A percentile compares a stretch with the other conserved stretches of the same genome.
Conservation (phyloP, 2,113 vertebrate species). For the Acrocephalus kingi region DNA sequence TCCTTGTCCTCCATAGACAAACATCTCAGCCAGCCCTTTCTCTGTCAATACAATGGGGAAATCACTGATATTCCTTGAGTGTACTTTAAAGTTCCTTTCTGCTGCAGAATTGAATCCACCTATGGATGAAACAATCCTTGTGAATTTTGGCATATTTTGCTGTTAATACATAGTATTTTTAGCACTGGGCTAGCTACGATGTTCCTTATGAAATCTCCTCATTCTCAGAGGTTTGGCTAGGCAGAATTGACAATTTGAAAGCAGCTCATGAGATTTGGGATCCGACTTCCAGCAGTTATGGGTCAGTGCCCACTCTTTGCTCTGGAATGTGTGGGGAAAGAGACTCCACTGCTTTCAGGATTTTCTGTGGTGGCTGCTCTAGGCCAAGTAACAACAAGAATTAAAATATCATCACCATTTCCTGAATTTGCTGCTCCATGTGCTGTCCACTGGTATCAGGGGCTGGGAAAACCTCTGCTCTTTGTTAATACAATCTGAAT, state of each 20-base stretch:
- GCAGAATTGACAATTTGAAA: not conserved
- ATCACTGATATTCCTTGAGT: not conserved
- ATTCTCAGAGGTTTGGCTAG: not conserved
- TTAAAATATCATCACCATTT: not conserved
- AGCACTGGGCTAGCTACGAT: not conserved
- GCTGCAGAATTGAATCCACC: not conserved
- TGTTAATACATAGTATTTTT: not conserved
- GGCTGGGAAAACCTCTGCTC: not conserved
- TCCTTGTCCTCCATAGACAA: not conserved
- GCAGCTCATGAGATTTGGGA: not conserved
- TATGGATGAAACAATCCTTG: not conserved
- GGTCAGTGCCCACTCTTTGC: not conserved
- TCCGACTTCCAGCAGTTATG: not conserved
- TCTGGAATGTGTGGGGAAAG: not conserved
- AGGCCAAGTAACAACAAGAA: not conserved
- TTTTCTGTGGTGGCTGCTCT: not conserved
- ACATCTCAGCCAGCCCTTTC: not conserved
- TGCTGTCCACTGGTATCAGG: not conserved
- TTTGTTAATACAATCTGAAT: not conserved
- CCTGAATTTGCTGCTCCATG: not conserved
- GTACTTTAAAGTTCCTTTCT: not conserved
- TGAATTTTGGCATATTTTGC: not conserved
- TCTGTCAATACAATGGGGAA: not conserved
- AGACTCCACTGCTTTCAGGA: not conserved
- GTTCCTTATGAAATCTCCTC: not conserved